These are phyloP conservation scores for Neocrepidodera transversa DNA, from an alignment of 2,888 invertebrate species.

Conservation along the genomic window DNA sequence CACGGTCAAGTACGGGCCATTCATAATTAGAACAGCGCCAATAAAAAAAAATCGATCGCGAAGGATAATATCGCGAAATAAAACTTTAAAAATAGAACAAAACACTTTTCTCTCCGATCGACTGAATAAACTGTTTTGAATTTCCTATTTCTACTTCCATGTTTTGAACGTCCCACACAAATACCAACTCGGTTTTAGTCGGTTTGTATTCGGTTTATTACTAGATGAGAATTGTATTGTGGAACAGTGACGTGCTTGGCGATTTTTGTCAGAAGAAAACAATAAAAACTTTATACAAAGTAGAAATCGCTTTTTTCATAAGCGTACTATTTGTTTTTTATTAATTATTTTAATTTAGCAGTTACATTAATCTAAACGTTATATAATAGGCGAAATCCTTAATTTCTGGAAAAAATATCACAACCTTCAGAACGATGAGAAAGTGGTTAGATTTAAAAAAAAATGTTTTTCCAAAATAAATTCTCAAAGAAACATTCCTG, in stretches of 20 bases:
- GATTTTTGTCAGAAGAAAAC: no score
- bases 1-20: slow-evolving; percentile 21
- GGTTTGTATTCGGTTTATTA: slow-evolving; percentile 19
- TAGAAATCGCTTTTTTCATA: no score
- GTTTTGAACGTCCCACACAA: slow-evolving; percentile 40
- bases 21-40: slow-evolving; percentile 21
- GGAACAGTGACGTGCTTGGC: neutral
- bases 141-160: slow-evolving; percentile 33
- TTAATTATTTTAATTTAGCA: no score
- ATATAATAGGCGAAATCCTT: no score
- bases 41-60: slow-evolving; percentile 23
- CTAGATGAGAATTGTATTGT: neutral
- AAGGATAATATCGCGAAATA: slow-evolving; percentile 19
- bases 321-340: no score
- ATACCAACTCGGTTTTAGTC: slow-evolving; percentile 23
- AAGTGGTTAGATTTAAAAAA: no score
- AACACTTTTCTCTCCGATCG: slow-evolving; percentile 7
- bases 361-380: no score
- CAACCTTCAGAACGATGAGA: no score
- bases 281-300: no score
- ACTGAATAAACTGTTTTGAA: slow-evolving; percentile 25
- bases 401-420: no score
- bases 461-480: no score
- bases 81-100: slow-evolving; percentile 23
- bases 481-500: no score